Evolutionary conservation across 2,113 vertebrate species (phyloP).

Genomic region (Danio rerio): GRCz12tu NC_133200.1:9341501-9342000

Average conservation of each 20-base stretch:
- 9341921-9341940: slow-evolving; percentile 4
- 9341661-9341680: not conserved
- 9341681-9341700: too few species aligned
- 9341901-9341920: not conserved
- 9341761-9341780: not conserved
- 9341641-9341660: too few species aligned
- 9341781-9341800: not conserved
- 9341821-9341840: slow-evolving; percentile 42
- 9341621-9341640: too few species aligned
- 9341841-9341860: not conserved
- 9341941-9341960: slow-evolving; percentile 25
- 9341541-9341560: too few species aligned
- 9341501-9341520: too few species aligned
- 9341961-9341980: slow-evolving; percentile 50
- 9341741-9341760: too few species aligned
- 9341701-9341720: too few species aligned
- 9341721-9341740: too few species aligned
- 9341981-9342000: slow-evolving; percentile 55
- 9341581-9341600: too few species aligned
- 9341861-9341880: not conserved
- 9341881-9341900: not conserved
- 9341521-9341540: too few species aligned
- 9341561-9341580: too few species aligned
- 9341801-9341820: slow-evolving; percentile 7
- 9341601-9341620: too few species aligned